Percentiles rank a stretch among this genome's conserved stretches.
Evolutionary conservation across 2,113 vertebrate species (phyloP).

Genomic region (Heptranchias perlo): DNA sequence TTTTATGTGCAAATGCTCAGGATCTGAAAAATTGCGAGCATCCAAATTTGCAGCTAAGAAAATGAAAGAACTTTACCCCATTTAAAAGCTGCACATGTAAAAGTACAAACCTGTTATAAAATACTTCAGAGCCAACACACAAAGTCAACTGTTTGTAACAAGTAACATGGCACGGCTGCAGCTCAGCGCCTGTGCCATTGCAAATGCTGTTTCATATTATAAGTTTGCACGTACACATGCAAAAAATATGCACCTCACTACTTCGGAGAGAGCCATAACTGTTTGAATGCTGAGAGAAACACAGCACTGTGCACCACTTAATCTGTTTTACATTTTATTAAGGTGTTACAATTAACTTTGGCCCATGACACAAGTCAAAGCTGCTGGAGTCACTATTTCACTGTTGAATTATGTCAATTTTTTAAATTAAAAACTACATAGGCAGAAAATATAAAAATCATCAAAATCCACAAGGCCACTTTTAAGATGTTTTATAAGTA

Average conservation of each 20-base stretch:
- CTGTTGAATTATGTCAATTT: background rate
- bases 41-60: background rate
- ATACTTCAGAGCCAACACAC: background rate
- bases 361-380: background rate
- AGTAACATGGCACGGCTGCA: background rate
- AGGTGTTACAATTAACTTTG: background rate
- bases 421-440: background rate
- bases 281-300: background rate
- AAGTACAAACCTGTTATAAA: background rate
- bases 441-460: background rate
- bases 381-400: background rate
- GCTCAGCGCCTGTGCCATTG: background rate
- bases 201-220: background rate
- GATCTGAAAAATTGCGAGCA: background rate
- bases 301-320: background rate
- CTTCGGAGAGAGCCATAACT: background rate
- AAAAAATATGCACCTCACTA: background rate
- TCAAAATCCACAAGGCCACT: background rate
- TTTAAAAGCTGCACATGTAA: background rate
- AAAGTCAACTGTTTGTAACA: background rate
- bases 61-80: background rate
- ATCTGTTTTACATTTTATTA: slow-evolving; percentile 14
- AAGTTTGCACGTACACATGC: background rate
- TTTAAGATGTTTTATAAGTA: background rate
- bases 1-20: background rate